A percentile compares a stretch with the other conserved stretches of the same genome.
Conservation (phyloP, 2,888 invertebrate species). For the Calameuta pallipes region DNA sequence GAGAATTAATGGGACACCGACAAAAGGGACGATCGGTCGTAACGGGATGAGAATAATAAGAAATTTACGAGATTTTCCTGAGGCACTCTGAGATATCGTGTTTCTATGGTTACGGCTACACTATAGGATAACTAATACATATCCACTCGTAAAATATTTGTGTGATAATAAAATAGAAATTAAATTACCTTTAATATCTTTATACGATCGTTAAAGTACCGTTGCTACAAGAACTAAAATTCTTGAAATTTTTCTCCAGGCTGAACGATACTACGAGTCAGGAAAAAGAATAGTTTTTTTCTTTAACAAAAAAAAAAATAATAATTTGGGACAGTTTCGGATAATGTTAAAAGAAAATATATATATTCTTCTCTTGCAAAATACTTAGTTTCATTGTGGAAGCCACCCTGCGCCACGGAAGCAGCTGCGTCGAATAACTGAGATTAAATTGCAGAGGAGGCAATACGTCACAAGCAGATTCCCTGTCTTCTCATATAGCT, state of each 20-base stretch:
- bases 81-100: neutral
- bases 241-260: neutral
- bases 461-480: neutral
- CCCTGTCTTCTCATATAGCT: neutral
- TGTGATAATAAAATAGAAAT: neutral
- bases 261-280: neutral
- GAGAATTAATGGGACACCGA: neutral
- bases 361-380: neutral
- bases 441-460: neutral
- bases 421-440: neutral
- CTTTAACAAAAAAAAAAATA: neutral
- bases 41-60: neutral
- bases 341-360: neutral
- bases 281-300: neutral
- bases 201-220: neutral
- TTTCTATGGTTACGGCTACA: neutral
- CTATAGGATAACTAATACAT: neutral
- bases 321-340: too few species aligned
- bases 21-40: neutral
- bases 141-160: neutral
- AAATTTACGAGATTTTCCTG: neutral
- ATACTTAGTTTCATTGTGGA: neutral
- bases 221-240: neutral
- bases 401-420: neutral
- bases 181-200: neutral